Conservation (phyloP, 2,888 invertebrate species). For the Polydrusus cervinus region DNA sequence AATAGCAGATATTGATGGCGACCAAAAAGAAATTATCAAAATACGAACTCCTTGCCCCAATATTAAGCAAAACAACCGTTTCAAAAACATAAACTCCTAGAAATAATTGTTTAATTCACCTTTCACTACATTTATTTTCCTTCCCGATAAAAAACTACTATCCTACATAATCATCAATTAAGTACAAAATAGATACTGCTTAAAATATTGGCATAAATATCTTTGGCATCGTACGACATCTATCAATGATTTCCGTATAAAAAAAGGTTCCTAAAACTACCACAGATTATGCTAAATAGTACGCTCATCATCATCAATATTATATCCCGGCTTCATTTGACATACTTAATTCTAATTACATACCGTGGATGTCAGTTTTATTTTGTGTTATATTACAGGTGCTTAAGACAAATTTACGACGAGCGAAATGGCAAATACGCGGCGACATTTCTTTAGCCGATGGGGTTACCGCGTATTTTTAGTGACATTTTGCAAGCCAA, state of each 20-base stretch:
- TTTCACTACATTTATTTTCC: too few relatives aligned
- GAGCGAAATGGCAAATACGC: background rate
- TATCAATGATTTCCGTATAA: constrained; percentile 45
- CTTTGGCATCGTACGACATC: constrained; percentile 50
- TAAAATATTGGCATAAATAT: constrained; percentile 49
- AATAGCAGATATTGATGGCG: too few relatives aligned
- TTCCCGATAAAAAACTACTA: constrained; percentile 1
- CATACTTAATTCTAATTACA: constrained; percentile 42
- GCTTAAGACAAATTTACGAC: background rate
- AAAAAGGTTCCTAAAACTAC: constrained; percentile 31
- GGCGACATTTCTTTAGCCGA: too few relatives aligned
- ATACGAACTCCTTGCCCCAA: too few relatives aligned
- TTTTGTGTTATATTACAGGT: constrained; percentile 23
- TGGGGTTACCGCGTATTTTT: too few relatives aligned
- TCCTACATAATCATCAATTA: constrained; percentile 29
- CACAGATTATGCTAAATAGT: constrained; percentile 38
- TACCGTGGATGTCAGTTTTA: constrained; percentile 29
- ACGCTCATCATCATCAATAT: constrained; percentile 25
- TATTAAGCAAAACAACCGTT: background rate
- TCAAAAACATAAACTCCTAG: background rate
- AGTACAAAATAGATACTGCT: constrained; percentile 48
- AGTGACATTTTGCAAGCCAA: too few relatives aligned
- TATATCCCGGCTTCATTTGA: constrained; percentile 40
- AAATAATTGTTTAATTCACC: too few relatives aligned
- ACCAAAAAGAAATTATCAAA: too few relatives aligned